phyloP scores from a whole-genome alignment of 2,888 invertebrate species.

The Eurytoma californica region DNA sequence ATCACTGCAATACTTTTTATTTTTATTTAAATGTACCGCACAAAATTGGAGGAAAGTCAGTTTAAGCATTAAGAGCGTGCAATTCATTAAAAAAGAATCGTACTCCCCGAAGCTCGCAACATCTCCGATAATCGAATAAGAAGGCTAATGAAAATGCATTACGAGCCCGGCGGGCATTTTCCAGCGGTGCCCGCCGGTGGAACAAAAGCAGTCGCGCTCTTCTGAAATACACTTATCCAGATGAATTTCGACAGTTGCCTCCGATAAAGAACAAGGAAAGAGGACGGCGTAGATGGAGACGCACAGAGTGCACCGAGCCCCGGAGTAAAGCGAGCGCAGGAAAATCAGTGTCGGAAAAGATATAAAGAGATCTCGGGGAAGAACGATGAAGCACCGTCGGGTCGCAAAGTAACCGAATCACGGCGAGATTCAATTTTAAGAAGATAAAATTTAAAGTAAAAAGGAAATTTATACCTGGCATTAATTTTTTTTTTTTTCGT shows the following conservation, averaged over 20 bases:
- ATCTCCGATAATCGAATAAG: conserved; percentile 26
- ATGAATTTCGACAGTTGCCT: conserved; percentile 49
- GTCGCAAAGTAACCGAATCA: conserved; percentile 18
- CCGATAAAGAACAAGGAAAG: conserved; percentile 31
- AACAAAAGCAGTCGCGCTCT: conserved; percentile 17
- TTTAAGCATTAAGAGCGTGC: not conserved
- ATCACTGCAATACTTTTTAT: too few relatives aligned
- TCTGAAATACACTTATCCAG: conserved; percentile 47
- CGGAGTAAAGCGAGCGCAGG: not conserved
- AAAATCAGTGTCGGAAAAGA: conserved; percentile 16
- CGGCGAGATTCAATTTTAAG: not conserved
- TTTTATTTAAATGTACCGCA: too few relatives aligned
- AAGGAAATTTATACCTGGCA: too few relatives aligned
- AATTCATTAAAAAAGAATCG: not conserved
- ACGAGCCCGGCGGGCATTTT: conserved; percentile 23
- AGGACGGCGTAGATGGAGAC: conserved; percentile 7
- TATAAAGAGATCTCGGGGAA: conserved; percentile 19
- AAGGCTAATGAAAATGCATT: conserved; percentile 48
- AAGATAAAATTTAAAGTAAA: conserved; percentile 5
- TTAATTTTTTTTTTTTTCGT: too few relatives aligned
- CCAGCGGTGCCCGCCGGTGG: conserved; percentile 25
- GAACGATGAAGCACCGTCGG: not conserved
- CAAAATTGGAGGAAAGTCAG: not conserved
- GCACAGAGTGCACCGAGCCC: conserved; percentile 15
- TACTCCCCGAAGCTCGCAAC: conserved; percentile 2